These are phyloP conservation scores for Bovichtus variegatus DNA, from an alignment of 2,797 vertebrate genomes.

Conservation along the genomic window DNA sequence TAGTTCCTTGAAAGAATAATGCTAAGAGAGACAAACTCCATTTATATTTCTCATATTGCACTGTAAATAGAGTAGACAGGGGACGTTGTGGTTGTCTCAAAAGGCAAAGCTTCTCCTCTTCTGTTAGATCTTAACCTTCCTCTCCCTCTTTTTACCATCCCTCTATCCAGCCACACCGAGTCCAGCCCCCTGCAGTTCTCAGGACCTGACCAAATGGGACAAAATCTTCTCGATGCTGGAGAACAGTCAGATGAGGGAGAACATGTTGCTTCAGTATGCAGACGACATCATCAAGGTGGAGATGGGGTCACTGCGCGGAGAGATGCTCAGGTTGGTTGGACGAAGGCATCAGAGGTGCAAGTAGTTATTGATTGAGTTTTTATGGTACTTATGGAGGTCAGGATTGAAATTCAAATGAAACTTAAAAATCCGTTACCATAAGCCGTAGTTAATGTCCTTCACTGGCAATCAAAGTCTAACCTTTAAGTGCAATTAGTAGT, in stretches of 20 bases:
- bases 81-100: background rate
- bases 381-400: background rate
- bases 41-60: no score
- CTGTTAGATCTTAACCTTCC: background rate
- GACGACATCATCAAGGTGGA: conserved; percentile 90
- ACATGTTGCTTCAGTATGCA: conserved; percentile 92
- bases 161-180: conserved; percentile 64
- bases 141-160: background rate
- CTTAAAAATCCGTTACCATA: background rate
- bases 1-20: background rate
- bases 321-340: conserved; percentile 86
- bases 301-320: conserved; percentile 85
- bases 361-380: background rate
- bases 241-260: conserved; percentile 97
- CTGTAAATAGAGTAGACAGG: background rate
- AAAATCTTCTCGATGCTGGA: conserved; percentile 97
- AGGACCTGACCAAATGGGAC: conserved; percentile 91
- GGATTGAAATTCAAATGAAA: background rate
- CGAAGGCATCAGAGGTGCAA: background rate
- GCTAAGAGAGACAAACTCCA: no score
- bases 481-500: background rate
- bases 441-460: background rate
- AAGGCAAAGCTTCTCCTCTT: background rate
- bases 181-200: conserved; percentile 75
- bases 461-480: conserved; percentile 9